A percentile compares a stretch with the other conserved stretches of the same genome.
Evolutionary conservation across 1,140 invertebrate species (phyloP).

Genomic region (Geopemphigus sp.): DNA sequence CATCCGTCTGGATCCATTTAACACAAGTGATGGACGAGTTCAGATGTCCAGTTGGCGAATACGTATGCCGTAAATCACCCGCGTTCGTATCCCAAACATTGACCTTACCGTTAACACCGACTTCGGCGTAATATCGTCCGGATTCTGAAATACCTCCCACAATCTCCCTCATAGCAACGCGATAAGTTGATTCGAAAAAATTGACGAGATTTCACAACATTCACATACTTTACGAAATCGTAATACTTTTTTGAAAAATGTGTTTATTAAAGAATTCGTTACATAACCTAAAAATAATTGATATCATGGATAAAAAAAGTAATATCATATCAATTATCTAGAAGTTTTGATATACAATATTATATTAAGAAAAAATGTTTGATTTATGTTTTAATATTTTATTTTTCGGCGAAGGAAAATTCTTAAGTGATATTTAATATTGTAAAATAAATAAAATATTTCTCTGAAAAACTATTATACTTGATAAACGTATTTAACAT

Average conservation of each 20-base stretch:
- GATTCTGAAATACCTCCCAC: constrained; percentile 25
- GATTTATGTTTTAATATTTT: too few relatives aligned
- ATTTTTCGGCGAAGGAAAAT: too few relatives aligned
- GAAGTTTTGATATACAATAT: too few relatives aligned
- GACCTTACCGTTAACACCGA: constrained; percentile 27
- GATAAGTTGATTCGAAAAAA: background rate
- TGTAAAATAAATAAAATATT: too few relatives aligned
- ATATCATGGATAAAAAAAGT: constrained; percentile 1
- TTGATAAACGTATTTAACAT: too few relatives aligned
- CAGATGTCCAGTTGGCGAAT: constrained; percentile 37
- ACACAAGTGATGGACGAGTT: constrained; percentile 6
- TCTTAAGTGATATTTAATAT: too few relatives aligned
- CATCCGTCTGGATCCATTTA: constrained; percentile 22
- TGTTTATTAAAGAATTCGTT: constrained; percentile 25
- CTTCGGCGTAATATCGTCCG: constrained; percentile 38
- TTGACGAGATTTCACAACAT: background rate
- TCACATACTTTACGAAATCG: background rate
- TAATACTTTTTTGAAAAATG: background rate
- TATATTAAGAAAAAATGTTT: too few relatives aligned
- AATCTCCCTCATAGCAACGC: constrained; percentile 16
- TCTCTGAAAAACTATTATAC: too few relatives aligned
- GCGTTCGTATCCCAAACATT: constrained; percentile 37
- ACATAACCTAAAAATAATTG: constrained; percentile 14
- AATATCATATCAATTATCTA: too few relatives aligned
- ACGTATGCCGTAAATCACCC: constrained; percentile 22